A percentile compares a stretch with the other conserved stretches of the same genome.
Evolutionary conservation across 23 tunicate species (phyloP).

Genomic region (Clavelina lepadiformis): DNA sequence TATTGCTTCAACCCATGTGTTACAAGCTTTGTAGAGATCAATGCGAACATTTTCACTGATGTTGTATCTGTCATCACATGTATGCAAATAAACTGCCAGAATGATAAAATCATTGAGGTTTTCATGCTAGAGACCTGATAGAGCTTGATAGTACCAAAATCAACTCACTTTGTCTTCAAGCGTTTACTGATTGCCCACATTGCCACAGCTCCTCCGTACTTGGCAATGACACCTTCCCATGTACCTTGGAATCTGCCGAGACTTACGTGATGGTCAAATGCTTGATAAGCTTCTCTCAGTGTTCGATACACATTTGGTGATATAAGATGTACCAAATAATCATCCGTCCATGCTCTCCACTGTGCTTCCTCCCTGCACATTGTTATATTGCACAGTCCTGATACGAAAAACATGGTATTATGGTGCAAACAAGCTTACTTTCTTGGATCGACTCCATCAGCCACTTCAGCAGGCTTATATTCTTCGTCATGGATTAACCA

Average conservation of each 20-base stretch:
- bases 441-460: constrained; percentile 42
- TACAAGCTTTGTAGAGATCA: constrained; percentile 76
- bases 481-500: constrained; percentile 49
- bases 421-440: constrained; percentile 9
- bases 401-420: background rate
- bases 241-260: constrained; percentile 78
- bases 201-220: constrained; percentile 54
- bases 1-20: constrained; percentile 74
- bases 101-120: background rate
- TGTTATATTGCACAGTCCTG: background rate
- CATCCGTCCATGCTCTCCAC: constrained; percentile 93
- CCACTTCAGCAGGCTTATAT: constrained; percentile 1
- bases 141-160: background rate
- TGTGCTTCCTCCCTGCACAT: constrained; percentile 68
- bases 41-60: constrained; percentile 63
- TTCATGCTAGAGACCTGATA: background rate
- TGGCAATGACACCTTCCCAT: constrained; percentile 87
- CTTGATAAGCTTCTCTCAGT: constrained; percentile 65
- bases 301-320: constrained; percentile 94
- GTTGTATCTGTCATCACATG: constrained; percentile 35
- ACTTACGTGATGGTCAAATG: constrained; percentile 83
- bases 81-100: background rate
- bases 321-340: constrained; percentile 76
- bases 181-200: constrained; percentile 82
- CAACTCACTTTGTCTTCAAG: constrained; percentile 75